These are phyloP conservation scores for Spatulosminthurus flaviceps DNA, from an alignment of 2,888 invertebrate genomes.

Conservation along the genomic window DNA sequence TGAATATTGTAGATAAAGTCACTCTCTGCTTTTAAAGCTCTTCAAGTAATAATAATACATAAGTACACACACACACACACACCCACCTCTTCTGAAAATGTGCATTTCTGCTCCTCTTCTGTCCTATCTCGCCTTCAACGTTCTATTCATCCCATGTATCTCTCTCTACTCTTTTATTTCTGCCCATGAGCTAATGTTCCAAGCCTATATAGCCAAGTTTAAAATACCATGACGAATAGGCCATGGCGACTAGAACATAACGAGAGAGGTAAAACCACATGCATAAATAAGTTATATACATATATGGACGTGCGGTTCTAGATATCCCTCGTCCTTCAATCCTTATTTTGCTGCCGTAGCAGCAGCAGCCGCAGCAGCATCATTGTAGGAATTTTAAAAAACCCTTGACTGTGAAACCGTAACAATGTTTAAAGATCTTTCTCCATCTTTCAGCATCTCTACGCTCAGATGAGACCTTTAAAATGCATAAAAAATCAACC, in stretches of 20 bases:
- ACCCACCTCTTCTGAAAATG: constrained; percentile 21
- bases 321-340: not conserved
- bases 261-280: constrained; percentile 24
- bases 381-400: constrained; percentile 14
- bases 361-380: too few relatives aligned
- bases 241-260: constrained; percentile 24
- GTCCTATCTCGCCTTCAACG: not conserved
- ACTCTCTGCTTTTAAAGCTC: constrained; percentile 2
- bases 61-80: too few relatives aligned
- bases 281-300: constrained; percentile 24
- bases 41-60: not conserved
- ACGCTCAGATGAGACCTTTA: not conserved
- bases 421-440: constrained; percentile 18
- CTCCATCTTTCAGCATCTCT: constrained; percentile 20
- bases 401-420: constrained; percentile 39
- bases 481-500: not conserved
- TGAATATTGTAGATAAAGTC: constrained; percentile 28
- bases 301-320: not conserved
- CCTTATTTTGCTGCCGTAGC: too few relatives aligned
- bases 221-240: constrained; percentile 31
- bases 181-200: constrained; percentile 36
- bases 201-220: constrained; percentile 1
- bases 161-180: constrained; percentile 6
- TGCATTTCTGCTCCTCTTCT: constrained; percentile 10
- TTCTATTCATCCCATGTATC: not conserved